phyloP scores from a whole-genome alignment of 1,140 invertebrate species.

The Pogonomyrmex barbatus region DNA sequence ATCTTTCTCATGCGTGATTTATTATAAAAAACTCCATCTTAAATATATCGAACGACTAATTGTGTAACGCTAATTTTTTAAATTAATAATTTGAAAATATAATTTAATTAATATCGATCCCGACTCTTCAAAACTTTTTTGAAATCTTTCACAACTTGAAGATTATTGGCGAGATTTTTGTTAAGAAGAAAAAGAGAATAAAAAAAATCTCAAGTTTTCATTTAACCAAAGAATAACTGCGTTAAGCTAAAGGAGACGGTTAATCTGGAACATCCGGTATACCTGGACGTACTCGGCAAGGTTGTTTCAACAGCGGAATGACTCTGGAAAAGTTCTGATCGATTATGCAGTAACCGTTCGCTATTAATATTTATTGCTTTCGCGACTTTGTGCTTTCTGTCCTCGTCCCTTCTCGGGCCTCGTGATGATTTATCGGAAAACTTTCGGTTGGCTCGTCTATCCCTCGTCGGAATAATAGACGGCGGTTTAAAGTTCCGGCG shows the following conservation, averaged over 20 bases:
- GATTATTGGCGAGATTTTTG: background rate
- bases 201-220: background rate
- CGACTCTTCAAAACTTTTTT: background rate
- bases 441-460: slow-evolving; percentile 72
- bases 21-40: background rate
- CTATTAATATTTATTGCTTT: slow-evolving; percentile 81
- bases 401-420: slow-evolving; percentile 31
- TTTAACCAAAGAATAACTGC: background rate
- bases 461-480: slow-evolving; percentile 74
- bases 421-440: slow-evolving; percentile 79
- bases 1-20: background rate
- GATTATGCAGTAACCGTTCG: slow-evolving; percentile 73
- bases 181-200: too few relatives aligned
- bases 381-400: slow-evolving; percentile 73
- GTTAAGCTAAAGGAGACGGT: background rate
- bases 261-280: slow-evolving; percentile 35
- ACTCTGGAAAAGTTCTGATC: slow-evolving; percentile 63
- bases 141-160: background rate
- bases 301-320: slow-evolving; percentile 41
- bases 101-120: background rate
- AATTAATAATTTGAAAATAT: background rate
- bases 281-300: background rate
- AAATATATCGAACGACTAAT: background rate
- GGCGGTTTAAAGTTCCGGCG: slow-evolving; percentile 75
- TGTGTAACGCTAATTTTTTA: background rate